Evolutionary conservation across 2,888 invertebrate species (phyloP), one percentile per base, ranked within the genome.

Genomic region (Ormyrus labotus): DNA sequence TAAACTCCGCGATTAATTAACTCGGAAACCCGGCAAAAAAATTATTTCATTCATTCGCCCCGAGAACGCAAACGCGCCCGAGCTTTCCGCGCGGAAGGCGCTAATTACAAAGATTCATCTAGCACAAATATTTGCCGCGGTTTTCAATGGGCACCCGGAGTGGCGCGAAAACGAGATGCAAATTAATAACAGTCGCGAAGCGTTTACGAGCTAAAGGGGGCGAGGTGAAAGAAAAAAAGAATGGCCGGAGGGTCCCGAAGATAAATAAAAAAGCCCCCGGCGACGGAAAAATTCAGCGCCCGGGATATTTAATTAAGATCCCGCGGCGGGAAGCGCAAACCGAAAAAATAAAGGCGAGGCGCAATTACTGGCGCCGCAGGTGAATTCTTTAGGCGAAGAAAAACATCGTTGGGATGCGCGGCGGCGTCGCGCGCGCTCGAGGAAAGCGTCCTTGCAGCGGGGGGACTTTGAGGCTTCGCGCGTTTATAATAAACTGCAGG

Each of bases 231-330:
- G 2, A 19, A 19, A 19, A 19, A 19, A 1, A 34, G n/a, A 34
- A 34, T 0, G 34, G 34, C 34, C 34, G 34, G 34, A 34, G 34
- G 34, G 34, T 4, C 34, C 3, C 34, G 34, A 34, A 64, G 57
- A 76, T 70, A 64, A 70, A 69, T 76, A 70, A 77, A 57, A 70
- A 19, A 2, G 13, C 13, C 8, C 13, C 8, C 11, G 13, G 34
- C 34, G 34, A 4, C 3, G 34, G 34, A 60, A 11, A 19, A 60
- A 60, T 64, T 60, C 58, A 58, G 53, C 60, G 53, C n/a, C 11
- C 19, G 6, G 53, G 57, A 65, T 72, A 70, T 78, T 78, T 78
- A 78, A 78, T 78, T 78, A 71, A 78, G 51, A 78, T 71, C 69
- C 47, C 45, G 64, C 45, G 61, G 64, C 10, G 47, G 51, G n/a